Evolutionary conservation across 2,113 vertebrate species (phyloP).

Genomic region (Capra hircus): DNA sequence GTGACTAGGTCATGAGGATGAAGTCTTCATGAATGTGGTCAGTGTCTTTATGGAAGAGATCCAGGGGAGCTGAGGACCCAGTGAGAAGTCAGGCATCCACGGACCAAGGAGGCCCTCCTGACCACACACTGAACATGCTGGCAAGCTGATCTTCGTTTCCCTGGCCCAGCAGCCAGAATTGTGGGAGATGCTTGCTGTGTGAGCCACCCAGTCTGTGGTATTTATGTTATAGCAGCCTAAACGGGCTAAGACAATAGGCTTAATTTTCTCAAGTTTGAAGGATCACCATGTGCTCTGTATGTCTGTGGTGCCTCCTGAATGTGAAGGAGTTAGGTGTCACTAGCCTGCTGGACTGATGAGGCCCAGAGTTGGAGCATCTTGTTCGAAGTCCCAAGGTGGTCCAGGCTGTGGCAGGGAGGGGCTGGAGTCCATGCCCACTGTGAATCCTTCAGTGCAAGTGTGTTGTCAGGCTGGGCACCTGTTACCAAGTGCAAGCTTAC

Average conservation of each 20-base stretch:
- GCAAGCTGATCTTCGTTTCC: background rate
- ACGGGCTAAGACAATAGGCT: background rate
- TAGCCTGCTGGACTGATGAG: background rate
- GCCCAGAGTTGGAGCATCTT: rapidly evolving
- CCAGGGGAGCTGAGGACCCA: background rate
- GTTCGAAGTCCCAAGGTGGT: background rate
- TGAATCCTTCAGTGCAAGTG: rapidly evolving
- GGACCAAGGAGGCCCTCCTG: background rate
- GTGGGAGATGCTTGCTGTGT: too few relatives aligned
- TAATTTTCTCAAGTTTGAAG: background rate
- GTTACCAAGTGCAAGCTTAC: background rate
- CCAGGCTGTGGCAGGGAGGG: background rate
- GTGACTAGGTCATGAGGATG: background rate
- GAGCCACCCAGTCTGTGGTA: rapidly evolving
- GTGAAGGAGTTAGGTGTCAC: background rate
- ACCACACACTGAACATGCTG: background rate
- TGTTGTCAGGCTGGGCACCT: background rate
- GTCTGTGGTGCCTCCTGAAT: background rate
- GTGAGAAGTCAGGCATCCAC: background rate
- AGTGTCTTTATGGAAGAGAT: background rate
- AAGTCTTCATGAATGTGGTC: background rate
- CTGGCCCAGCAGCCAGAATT: background rate
- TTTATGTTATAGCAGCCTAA: background rate
- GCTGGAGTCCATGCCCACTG: too few relatives aligned
- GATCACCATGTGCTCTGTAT: too few relatives aligned